Evolutionary conservation across 1,140 invertebrate species (phyloP).

Genomic region (Drosophila nannoptera): DNA sequence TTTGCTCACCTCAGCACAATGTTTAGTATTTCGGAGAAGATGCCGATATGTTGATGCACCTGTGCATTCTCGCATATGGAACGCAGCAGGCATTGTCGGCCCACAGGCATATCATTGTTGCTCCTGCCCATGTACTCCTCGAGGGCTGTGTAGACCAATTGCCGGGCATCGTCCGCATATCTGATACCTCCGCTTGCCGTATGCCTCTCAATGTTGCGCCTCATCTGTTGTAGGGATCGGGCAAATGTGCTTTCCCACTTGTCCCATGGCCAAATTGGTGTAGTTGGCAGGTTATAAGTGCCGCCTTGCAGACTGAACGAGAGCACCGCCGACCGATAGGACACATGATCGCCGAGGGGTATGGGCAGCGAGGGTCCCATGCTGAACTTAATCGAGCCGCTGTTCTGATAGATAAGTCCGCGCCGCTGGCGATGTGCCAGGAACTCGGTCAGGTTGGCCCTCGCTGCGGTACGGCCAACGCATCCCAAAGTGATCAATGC

Average conservation of each 20-base stretch:
- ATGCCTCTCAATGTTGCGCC: conserved; percentile 50
- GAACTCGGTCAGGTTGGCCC: conserved; percentile 58
- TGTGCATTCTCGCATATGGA: conserved; percentile 78
- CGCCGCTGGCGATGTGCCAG: conserved; percentile 58
- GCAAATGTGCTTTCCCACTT: conserved; percentile 73
- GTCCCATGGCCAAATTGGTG: conserved; percentile 70
- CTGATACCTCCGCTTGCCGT: conserved; percentile 44
- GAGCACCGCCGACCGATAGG: conserved; percentile 65
- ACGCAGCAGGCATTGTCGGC: conserved; percentile 62
- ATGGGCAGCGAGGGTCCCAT: conserved; percentile 68
- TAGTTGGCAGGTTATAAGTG: conserved; percentile 58
- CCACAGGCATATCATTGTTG: conserved; percentile 47
- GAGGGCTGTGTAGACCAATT: conserved; percentile 63
- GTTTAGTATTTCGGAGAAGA: conserved; percentile 73
- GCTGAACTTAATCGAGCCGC: conserved; percentile 63
- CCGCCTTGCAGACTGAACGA: conserved; percentile 69
- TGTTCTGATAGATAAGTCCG: conserved; percentile 62
- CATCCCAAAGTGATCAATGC: conserved; percentile 6
- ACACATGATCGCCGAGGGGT: conserved; percentile 60
- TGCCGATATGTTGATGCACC: conserved; percentile 67
- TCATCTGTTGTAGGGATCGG: conserved; percentile 57
- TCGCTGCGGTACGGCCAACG: neutral
- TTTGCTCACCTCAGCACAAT: conserved; percentile 68
- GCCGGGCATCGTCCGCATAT: conserved; percentile 65
- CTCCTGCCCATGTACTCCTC: conserved; percentile 64